Evolutionary conservation across 2,888 invertebrate species (phyloP), one percentile per base, ranked within the genome.

Genomic region (Epistrophe grossulariae): DNA sequence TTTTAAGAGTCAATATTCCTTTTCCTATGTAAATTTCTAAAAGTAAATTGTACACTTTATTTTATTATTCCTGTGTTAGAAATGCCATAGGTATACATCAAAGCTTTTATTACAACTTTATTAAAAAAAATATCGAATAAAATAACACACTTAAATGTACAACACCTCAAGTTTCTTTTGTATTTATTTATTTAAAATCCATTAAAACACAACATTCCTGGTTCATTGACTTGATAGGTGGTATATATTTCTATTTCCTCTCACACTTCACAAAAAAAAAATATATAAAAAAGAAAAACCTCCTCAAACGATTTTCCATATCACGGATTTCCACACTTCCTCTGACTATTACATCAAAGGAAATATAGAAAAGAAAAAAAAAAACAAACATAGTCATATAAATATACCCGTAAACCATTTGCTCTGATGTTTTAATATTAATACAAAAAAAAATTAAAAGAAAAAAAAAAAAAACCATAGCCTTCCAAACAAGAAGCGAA

Each of bases 221-320:
- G 64, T 64, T 64, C 45, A 64, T 48, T 48, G 62, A 43, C 45
- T 48, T 48, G n/a, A n/a, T 57, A 35, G n/a, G 52, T 15, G 1
- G 2, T 24, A 17, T 31, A 8, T 35, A 35, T 59, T 15, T 10
- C 35, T 13, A 24, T 10, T 43, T 31, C 28, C 31, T 48, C 28
- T 31, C 13, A 0, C 11, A 64, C 31, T 64, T 24, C 11, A 38
- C 13, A 24, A 17, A 38, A 55, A 15, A 31, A 31, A n/a, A 31
- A 28, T 8, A 24, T 8, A 24, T 5, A 52, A 24, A 4, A 43
- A 40, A 43, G 38, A 11, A 45, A 64, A 31, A 28, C 28, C 11
- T 31, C 11, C 11, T 45, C 64, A 64, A 64, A 64, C 64, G n/a
- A 64, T 45, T 64, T 64, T 64, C 45, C 45, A 64, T 64, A 45